A percentile compares a stretch with the other conserved stretches of the same genome.
These are phyloP conservation scores for Orthonevra nobilis DNA, from an alignment of 2,888 invertebrate genomes.

Conservation along the genomic window DNA sequence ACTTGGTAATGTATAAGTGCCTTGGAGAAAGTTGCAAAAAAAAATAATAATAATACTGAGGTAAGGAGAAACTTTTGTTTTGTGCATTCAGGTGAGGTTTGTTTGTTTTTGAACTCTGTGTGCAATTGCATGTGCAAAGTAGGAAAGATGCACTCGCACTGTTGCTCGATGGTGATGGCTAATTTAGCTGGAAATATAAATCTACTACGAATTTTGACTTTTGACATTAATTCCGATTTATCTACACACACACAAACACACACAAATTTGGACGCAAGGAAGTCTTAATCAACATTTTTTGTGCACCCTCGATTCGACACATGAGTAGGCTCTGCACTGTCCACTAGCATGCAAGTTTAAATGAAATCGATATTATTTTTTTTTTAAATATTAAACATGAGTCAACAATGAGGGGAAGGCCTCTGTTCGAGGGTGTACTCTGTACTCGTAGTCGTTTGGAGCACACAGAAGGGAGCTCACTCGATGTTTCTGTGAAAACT, in stretches of 20 bases:
- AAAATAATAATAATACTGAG: neutral
- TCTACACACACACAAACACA: too few relatives aligned
- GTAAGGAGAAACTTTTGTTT: conserved; percentile 53
- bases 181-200: conserved; percentile 60
- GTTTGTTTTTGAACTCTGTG: conserved; percentile 2
- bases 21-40: conserved; percentile 20
- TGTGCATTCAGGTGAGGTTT: conserved; percentile 60
- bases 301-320: neutral
- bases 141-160: conserved; percentile 18
- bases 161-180: conserved; percentile 24
- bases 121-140: too few relatives aligned
- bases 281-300: conserved; percentile 38
- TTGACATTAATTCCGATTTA: conserved; percentile 64
- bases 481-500: conserved; percentile 51
- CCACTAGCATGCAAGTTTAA: too few relatives aligned
- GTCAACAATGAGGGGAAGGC: too few relatives aligned
- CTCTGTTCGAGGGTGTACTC: too few relatives aligned
- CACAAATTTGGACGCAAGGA: conserved; percentile 36
- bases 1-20: conserved; percentile 16
- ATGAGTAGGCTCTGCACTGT: neutral
- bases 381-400: conserved; percentile 13
- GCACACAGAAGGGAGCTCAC: too few relatives aligned
- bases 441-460: too few relatives aligned
- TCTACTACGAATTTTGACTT: conserved; percentile 53
- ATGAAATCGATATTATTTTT: conserved; percentile 59